Conservation (phyloP, 1,140 invertebrate genomes). For the Sweltsa coloradensis region DNA sequence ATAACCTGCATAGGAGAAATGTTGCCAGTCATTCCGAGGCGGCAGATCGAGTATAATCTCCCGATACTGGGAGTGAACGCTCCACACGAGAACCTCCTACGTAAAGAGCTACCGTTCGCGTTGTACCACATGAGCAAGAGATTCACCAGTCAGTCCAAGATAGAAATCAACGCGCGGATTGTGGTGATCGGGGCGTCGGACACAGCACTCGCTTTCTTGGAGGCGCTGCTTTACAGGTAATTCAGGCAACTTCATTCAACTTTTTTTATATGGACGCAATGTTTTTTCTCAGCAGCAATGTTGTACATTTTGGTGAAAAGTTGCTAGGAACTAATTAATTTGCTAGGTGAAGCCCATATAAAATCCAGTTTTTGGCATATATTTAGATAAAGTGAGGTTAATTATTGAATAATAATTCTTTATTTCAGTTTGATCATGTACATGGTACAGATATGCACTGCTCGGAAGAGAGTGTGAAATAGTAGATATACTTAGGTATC, state of each 20-base stretch:
- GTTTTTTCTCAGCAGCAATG: conserved; percentile 14
- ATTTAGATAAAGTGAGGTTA: too few relatives aligned
- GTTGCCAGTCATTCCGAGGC: conserved; percentile 23
- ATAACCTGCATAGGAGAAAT: conserved; percentile 21
- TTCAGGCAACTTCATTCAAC: background rate
- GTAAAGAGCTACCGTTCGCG: conserved; percentile 23
- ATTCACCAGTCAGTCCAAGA: conserved; percentile 29
- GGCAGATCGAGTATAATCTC: conserved; percentile 18
- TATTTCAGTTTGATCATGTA: too few relatives aligned
- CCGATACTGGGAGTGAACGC: conserved; percentile 5
- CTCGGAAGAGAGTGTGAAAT: too few relatives aligned
- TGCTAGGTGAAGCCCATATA: too few relatives aligned
- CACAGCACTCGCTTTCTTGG: conserved; percentile 51
- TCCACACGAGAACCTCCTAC: background rate
- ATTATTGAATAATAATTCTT: too few relatives aligned
- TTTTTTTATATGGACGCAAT: background rate
- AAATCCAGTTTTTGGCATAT: too few relatives aligned
- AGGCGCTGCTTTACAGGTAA: conserved; percentile 48
- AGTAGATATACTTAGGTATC: too few relatives aligned
- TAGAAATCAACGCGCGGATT: conserved; percentile 45
- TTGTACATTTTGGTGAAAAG: too few relatives aligned
- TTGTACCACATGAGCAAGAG: conserved; percentile 33
- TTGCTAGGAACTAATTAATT: too few relatives aligned
- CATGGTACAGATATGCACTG: too few relatives aligned
- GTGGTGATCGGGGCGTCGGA: conserved; percentile 62